A percentile compares a stretch with the other conserved stretches of the same genome.
Evolutionary conservation across 1,140 invertebrate genomes (phyloP).

Genomic region (Cylas formicarius): DNA sequence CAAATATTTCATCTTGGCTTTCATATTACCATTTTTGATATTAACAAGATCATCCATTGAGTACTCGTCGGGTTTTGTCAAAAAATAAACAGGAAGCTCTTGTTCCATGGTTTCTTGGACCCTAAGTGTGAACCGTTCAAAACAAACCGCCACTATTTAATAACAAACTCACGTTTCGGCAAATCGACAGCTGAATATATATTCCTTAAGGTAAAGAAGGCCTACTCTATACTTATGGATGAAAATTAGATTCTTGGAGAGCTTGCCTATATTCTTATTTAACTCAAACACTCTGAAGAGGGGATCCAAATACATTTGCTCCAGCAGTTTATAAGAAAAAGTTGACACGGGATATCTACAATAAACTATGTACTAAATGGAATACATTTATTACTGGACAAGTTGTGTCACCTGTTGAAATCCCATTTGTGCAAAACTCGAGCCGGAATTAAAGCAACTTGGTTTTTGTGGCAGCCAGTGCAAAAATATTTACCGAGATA

Average conservation of each 20-base stretch:
- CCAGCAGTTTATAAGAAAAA: constrained; percentile 70
- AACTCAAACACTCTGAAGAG: constrained; percentile 69
- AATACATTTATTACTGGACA: constrained; percentile 13
- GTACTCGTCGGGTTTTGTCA: constrained; percentile 63
- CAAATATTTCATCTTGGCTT: constrained; percentile 52
- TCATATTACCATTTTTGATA: constrained; percentile 57
- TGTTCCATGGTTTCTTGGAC: constrained; percentile 52
- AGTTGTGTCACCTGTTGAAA: constrained; percentile 51
- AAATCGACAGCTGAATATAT: constrained; percentile 59
- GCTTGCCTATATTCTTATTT: constrained; percentile 60
- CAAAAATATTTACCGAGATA: constrained; percentile 86
- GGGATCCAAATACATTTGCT: constrained; percentile 71
- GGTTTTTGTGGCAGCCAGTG: constrained; percentile 78
- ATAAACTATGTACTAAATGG: no score
- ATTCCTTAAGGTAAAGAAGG: constrained; percentile 61
- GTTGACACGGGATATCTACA: constrained; percentile 70
- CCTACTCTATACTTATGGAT: constrained; percentile 56
- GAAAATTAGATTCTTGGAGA: constrained; percentile 54
- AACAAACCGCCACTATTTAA: not conserved
- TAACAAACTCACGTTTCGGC: constrained; percentile 50
- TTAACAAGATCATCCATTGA: constrained; percentile 69
- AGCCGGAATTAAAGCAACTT: constrained; percentile 68
- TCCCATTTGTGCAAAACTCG: constrained; percentile 70
- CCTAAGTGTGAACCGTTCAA: no score
- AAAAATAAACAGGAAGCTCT: constrained; percentile 51